Evolutionary conservation across 2,113 vertebrate genomes (phyloP), one percentile per base, ranked within the genome.

Genomic region (Toxotes jaculatrix): DNA sequence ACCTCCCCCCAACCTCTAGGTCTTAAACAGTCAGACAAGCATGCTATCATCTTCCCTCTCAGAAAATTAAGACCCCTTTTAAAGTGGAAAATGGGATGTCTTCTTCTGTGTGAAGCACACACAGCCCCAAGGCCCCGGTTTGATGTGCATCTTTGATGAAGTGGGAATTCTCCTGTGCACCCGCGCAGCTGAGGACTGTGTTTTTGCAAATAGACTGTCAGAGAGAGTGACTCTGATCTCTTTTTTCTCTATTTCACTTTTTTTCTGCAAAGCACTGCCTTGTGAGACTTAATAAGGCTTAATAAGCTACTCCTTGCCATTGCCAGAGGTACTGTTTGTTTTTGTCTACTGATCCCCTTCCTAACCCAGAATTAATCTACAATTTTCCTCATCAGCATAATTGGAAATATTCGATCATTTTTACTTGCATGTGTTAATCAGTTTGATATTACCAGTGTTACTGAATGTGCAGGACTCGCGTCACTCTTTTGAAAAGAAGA

Each of bases 61-160:
- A 70, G 82, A 85, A 90, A 90, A 89, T 90, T 79, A 89, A 84
- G 60, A 82, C 61, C 47, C 59, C 57, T 63, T 91, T 92, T 83
- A 75, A 92, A 86, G 84, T 85, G 73, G 66, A 84, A 90, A 91
- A 89, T 83, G 67, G 77, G 74, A 72, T 76, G 74, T 85, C 79
- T 80, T 88, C 55, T 69, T 73, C 74, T 43, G 67, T 43, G 14
- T 75, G 87, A 79, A 83, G 81, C 68, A 8, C 85, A 83, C 73
- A 71, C 43, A 66, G 88, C 87, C 90, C 72, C 66, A n/a, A 87
- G 91, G 90, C 91, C 72, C 43, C 64, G 9, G 74, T 87, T 91
- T 90, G 85, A 94, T 87, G 90, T 92, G 90, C 86, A 84, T 92
- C 91, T 92, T 92, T 93, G 85, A 94, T 93, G 87, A 89, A 90